These are phyloP conservation scores for Onychorhynchus coronatus DNA, from an alignment of 2,113 vertebrate genomes.

Conservation along the genomic window DNA sequence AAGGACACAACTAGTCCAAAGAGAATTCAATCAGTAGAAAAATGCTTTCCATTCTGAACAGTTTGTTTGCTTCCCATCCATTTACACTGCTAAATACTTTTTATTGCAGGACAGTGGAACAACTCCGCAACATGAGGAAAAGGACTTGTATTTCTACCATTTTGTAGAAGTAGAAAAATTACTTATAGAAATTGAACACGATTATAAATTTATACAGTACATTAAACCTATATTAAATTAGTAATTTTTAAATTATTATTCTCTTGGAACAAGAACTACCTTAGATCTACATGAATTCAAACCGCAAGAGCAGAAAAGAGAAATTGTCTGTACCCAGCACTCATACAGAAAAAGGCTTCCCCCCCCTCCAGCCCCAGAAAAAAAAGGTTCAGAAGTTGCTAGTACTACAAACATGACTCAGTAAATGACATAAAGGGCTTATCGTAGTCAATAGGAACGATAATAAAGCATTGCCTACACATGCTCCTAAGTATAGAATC, in stretches of 20 bases:
- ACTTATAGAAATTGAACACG: not conserved
- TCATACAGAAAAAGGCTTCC: not conserved
- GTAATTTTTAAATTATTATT: not conserved
- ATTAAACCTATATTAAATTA: not conserved
- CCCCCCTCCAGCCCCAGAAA: not conserved
- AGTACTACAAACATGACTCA: not conserved
- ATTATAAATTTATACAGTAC: not conserved
- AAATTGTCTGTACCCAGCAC: not conserved
- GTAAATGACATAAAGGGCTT: not conserved
- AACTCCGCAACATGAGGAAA: not conserved
- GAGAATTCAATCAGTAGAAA: not conserved
- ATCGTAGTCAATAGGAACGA: not conserved
- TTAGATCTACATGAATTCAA: not conserved
- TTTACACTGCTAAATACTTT: not conserved
- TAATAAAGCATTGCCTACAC: not conserved
- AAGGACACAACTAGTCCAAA: not conserved
- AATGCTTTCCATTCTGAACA: not conserved
- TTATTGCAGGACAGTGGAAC: not conserved
- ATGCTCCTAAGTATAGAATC: not conserved
- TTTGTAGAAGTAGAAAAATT: not conserved
- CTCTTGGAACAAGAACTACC: not conserved
- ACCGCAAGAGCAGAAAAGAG: not conserved
- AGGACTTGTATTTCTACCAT: not conserved
- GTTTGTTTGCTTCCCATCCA: rapidly evolving
- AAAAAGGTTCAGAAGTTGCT: not conserved